These are phyloP conservation scores for Leucophenga maculata DNA, from an alignment of 2,888 invertebrate genomes.

Conservation along the genomic window DNA sequence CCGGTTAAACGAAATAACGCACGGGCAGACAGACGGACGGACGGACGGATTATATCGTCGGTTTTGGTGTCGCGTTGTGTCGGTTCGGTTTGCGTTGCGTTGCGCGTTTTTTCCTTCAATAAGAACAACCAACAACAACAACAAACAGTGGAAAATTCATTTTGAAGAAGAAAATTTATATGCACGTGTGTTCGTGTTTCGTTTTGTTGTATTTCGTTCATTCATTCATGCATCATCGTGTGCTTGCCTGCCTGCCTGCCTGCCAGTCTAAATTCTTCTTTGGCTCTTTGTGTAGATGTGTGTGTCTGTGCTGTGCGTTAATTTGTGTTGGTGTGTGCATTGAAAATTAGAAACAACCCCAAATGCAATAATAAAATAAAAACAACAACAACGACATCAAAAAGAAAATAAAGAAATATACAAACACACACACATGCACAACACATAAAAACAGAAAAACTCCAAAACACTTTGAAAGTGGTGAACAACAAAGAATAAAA, in stretches of 20 bases:
- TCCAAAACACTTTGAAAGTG: too few species aligned
- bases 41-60: too few species aligned
- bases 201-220: too few species aligned
- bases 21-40: too few species aligned
- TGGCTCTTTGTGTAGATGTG: background rate
- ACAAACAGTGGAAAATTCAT: slow-evolving; percentile 14
- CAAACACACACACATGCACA: background rate
- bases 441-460: too few species aligned
- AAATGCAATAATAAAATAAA: background rate
- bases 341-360: slow-evolving; percentile 26
- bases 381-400: background rate
- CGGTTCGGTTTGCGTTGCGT: background rate
- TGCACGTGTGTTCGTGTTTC: too few species aligned
- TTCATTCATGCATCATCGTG: too few species aligned
- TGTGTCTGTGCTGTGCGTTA: too few species aligned
- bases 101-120: background rate
- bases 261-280: too few species aligned
- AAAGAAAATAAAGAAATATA: background rate
- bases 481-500: too few species aligned
- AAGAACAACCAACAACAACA: slow-evolving; percentile 2
- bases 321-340: background rate
- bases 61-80: background rate
- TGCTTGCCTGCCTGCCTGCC: too few species aligned
- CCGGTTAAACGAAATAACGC: too few species aligned
- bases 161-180: slow-evolving; percentile 12